phyloP scores from a whole-genome alignment of 2,113 vertebrate genomes.

The Malurus elegans region DNA sequence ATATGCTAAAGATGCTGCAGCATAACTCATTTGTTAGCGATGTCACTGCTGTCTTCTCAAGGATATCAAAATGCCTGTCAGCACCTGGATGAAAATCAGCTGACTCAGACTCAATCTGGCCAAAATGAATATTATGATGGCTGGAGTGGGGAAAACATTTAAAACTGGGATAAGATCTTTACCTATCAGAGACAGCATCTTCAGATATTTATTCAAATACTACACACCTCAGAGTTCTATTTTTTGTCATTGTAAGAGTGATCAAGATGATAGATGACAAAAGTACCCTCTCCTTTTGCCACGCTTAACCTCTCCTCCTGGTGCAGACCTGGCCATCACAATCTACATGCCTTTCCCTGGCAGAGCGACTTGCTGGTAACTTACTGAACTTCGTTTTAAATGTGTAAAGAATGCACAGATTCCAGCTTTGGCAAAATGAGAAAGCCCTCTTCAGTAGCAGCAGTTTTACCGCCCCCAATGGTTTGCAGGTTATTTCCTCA shows the following conservation, averaged over 20 bases:
- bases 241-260: not conserved
- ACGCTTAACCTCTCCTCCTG: not conserved
- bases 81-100: conserved; percentile 58
- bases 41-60: conserved; percentile 33
- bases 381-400: not conserved
- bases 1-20: conserved; percentile 43
- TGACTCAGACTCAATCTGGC: conserved; percentile 32
- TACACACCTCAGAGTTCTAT: not conserved
- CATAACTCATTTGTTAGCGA: not conserved
- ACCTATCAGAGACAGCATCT: not conserved
- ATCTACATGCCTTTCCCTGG: not conserved
- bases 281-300: not conserved
- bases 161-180: not conserved
- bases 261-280: not conserved
- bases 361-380: not conserved
- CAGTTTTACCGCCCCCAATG: not conserved
- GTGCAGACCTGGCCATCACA: not conserved
- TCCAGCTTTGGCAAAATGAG: not conserved
- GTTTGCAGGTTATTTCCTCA: not conserved
- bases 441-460: not conserved
- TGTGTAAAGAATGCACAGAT: not conserved
- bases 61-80: conserved; percentile 54
- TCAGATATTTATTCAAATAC: not conserved
- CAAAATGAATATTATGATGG: not conserved
- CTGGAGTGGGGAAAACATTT: not conserved